These are phyloP conservation scores for Gymnoscopelus braueri DNA, from an alignment of 2,797 vertebrate genomes.

Conservation along the genomic window DNA sequence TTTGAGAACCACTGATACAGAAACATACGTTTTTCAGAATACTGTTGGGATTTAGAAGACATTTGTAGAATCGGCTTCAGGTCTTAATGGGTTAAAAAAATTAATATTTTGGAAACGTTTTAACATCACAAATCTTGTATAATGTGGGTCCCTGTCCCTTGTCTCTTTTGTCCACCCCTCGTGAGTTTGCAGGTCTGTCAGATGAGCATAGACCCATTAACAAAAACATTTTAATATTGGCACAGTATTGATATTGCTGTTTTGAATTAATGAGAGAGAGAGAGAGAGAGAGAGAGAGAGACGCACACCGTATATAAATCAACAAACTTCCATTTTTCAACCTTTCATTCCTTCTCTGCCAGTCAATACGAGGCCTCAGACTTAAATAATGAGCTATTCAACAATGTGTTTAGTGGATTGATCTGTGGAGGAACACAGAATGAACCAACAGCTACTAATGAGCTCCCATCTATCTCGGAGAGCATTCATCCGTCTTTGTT, in stretches of 20 bases:
- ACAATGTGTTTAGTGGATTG: conserved; percentile 85
- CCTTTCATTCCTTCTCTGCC: conserved; percentile 44
- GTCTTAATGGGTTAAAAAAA: too few species aligned
- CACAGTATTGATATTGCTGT: conserved; percentile 8
- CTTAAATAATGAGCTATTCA: conserved; percentile 84
- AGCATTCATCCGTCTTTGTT: conserved; percentile 45
- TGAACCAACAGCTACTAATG: conserved; percentile 88
- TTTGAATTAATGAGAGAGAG: conserved; percentile 39
- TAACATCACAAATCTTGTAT: too few species aligned
- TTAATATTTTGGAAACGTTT: too few species aligned
- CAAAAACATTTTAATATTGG: too few species aligned
- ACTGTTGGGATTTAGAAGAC: too few species aligned
- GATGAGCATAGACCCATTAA: too few species aligned
- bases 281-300: neutral
- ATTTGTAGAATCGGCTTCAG: too few species aligned
- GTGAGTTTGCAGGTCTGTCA: too few species aligned
- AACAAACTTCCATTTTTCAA: conserved; percentile 59
- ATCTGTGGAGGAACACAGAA: conserved; percentile 83
- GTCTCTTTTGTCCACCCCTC: too few species aligned
- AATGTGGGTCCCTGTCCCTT: too few species aligned
- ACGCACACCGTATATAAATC: conserved; percentile 62
- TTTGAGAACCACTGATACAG: too few species aligned
- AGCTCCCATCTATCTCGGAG: conserved; percentile 80
- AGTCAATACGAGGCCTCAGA: conserved; percentile 71
- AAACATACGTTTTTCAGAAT: too few species aligned